Conservation (phyloP, 2,113 vertebrate genomes). For the Nycticebus coucang region DNA sequence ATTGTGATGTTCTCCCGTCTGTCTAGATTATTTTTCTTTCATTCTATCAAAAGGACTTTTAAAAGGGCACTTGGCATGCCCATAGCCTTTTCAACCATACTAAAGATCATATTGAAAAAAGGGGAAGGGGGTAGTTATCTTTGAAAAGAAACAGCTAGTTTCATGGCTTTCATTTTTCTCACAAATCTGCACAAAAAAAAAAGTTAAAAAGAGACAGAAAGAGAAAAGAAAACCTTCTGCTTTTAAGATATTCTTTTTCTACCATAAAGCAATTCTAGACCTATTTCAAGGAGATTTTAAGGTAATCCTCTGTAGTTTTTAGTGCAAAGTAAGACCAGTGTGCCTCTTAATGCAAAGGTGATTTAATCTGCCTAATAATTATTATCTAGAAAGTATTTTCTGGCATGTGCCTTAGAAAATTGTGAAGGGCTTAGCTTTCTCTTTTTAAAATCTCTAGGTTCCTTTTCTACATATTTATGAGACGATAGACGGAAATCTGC, state of each 20-base stretch:
- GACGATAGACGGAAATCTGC: neutral
- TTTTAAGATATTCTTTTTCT: conserved; percentile 29
- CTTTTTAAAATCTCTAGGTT: neutral
- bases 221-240: neutral
- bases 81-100: conserved; percentile 13
- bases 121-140: neutral
- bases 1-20: neutral
- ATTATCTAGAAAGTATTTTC: conserved; percentile 5
- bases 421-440: neutral
- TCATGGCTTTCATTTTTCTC: conserved; percentile 49
- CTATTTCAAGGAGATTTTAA: conserved; percentile 49
- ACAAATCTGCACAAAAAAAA: neutral
- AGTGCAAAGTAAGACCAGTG: neutral
- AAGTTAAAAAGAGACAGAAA: neutral
- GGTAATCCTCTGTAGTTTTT: conserved; percentile 29
- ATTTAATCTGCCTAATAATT: conserved; percentile 36
- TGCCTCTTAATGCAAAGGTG: conserved; percentile 29
- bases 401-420: neutral
- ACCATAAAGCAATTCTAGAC: conserved; percentile 29
- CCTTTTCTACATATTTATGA: neutral
- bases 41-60: conserved; percentile 55
- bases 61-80: conserved; percentile 34
- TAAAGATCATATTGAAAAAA: neutral
- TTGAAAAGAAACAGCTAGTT: conserved; percentile 49
- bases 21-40: conserved; percentile 25